Evolutionary conservation across 2,797 vertebrate genomes (phyloP), one percentile per base, ranked within the genome.

Genomic region (Chelmon rostratus): DNA sequence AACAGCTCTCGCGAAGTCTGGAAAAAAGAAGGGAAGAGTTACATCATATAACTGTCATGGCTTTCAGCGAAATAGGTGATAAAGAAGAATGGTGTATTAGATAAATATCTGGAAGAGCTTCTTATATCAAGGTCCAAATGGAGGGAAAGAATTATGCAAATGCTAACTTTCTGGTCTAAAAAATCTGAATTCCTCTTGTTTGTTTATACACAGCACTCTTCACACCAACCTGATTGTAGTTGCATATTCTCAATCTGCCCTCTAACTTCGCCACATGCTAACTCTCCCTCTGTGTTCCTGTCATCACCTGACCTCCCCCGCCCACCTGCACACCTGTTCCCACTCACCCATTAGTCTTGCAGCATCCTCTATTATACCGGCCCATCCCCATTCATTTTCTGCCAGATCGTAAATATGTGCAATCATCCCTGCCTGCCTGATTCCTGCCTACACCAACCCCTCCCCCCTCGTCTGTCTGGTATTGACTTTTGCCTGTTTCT

Each of bases 1-100:
- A 79, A 96, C 94, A 21, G 95, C 96, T 95, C 92, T 91, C 59
- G 96, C 92, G 81, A 96, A 94, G 54, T 96, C 97, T 99, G 90
- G 3, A 52, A 10, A 13, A 46, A n/a, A 28, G 47, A 3, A 57
- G 49, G 3, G 28, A 44, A n/a, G 40, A 59, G 53, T 54, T 70
- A 46, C 13, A 42, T 67, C 10, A 56, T 10, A 56, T 50, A 46
- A 47, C 4, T 25, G 25, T 53, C 18, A n/a, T 25, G 23, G 7
- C 13, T 50, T 53, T 28, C 21, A 50, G 18, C 37, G 6, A 31
- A 31, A 68, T 16, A 68, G n/a, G 25, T n/a, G 46, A 66, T 28
- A 35, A 23, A 28, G 35, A 47, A 23, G 1, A 64, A 35, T 3
- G 1, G 0, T 46, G 28, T 15, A 37, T 35, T 10, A 12, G 49